Percentiles rank a stretch among this genome's conserved stretches.
Conservation (phyloP, 2,113 vertebrate species). For the Muscicapa adusta region DNA sequence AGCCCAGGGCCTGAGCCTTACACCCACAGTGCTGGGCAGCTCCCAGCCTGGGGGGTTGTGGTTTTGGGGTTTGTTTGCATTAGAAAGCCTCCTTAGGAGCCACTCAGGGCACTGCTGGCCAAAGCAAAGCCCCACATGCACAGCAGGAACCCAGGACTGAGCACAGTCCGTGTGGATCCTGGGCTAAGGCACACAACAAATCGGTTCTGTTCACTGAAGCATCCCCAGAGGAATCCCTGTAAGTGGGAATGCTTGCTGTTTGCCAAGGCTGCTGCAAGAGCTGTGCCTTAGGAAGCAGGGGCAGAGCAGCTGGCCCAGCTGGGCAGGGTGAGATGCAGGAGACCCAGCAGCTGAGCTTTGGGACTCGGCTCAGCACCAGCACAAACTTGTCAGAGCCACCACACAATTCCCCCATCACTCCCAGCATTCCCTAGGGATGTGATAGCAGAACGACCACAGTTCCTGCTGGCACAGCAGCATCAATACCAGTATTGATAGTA, state of each 20-base stretch:
- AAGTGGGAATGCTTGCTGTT: background rate
- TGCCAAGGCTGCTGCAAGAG: background rate
- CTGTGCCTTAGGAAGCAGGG: background rate
- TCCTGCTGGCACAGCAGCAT: background rate
- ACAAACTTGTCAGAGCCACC: background rate
- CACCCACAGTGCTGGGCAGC: background rate
- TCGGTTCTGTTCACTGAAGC: background rate
- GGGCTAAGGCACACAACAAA: background rate
- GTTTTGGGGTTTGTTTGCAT: background rate
- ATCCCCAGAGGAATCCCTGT: background rate
- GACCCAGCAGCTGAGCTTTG: fast-evolving
- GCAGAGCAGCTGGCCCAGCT: background rate
- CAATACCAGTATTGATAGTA: fast-evolving
- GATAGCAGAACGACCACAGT: fast-evolving
- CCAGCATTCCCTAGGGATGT: background rate
- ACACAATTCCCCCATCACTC: background rate
- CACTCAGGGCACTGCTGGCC: background rate
- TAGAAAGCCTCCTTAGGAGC: background rate
- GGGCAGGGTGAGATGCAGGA: background rate
- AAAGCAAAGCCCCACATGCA: background rate
- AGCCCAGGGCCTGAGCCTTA: background rate
- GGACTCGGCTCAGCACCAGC: background rate
- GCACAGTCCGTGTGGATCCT: fast-evolving
- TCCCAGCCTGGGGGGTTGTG: background rate
- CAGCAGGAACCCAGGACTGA: fast-evolving